Evolutionary conservation across 2,888 invertebrate genomes (phyloP), one percentile per base, ranked within the genome.

Genomic region (Dioctria linearis): DNA sequence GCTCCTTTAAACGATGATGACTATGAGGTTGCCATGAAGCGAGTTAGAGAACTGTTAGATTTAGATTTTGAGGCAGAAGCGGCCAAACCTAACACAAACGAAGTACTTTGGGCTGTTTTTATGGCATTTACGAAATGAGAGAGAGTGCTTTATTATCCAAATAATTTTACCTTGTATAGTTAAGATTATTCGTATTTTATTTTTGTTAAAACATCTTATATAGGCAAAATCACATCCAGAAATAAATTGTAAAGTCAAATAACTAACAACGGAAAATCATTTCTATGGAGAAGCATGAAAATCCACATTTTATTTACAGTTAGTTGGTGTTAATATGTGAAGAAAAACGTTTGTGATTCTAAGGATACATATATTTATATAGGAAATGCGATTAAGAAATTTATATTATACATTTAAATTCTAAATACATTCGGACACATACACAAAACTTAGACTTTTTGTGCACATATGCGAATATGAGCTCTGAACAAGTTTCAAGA

Each of bases 51-150:
- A 86, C 92, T 99, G 71, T 92, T 99, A 85, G 99, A 99, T 89
- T 92, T 99, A 85, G 98, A 99, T 90, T 96, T 97, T 90, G 99
- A 99, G 89, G 94, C 95, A 67, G 99, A 99, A 90, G 94, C 97
- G 84, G 94, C 95, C 90, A 97, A 98, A 90, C 92, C 95, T 67
- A 95, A 95, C 88, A 94, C 95, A 81, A 95, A 95, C 87, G 98
- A 98, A 89, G 94, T 98, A 85, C 95, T 99, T 91, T 99, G 99
- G 99, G 98, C 98, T 79, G 99, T 99, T 82, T 98, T 99, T 90
- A 96, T 98, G 85, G 97, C 98, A 82, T 98, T 99, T 91, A 97
- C 96, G 86, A 99, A 99, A 94, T 99, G 95, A 93, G 91, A 86
- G 84, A 73, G n/a, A 67, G 78, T 76, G 80, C 83, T 80, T 75